These are phyloP conservation scores for Anguilla megastoma DNA, from an alignment of 2,797 vertebrate genomes.

Conservation along the genomic window DNA sequence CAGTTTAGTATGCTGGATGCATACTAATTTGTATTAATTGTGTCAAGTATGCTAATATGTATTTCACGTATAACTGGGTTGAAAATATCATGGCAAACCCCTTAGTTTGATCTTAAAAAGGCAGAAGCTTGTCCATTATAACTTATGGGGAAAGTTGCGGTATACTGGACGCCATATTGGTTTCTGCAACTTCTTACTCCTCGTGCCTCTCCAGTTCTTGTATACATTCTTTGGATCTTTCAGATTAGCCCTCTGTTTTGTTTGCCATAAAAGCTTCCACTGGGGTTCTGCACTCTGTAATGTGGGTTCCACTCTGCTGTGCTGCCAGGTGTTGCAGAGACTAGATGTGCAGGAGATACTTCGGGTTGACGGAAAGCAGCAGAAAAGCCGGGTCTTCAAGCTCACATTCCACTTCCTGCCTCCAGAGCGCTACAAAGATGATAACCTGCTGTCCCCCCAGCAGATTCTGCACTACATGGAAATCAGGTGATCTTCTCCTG, in stretches of 20 bases:
- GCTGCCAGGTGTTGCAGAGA: slow-evolving; percentile 83
- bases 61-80: no score
- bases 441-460: slow-evolving; percentile 80
- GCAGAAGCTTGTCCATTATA: no score
- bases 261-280: not conserved
- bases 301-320: slow-evolving; percentile 13
- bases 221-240: no score
- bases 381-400: slow-evolving; percentile 75
- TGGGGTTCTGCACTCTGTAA: not conserved
- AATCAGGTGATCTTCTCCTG: slow-evolving; percentile 66
- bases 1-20: no score
- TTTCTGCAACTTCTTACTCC: no score
- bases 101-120: no score
- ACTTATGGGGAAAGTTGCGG: no score
- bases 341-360: slow-evolving; percentile 84
- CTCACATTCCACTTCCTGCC: slow-evolving; percentile 85
- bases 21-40: no score
- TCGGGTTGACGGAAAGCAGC: slow-evolving; percentile 56
- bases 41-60: no score
- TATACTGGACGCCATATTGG: no score
- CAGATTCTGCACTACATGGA: slow-evolving; percentile 90
- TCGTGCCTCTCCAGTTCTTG: no score
- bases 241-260: not conserved
- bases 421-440: slow-evolving; percentile 75
- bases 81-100: no score